phyloP scores from a whole-genome alignment of 2,113 vertebrate species.

The Ginglymostoma cirratum region DNA sequence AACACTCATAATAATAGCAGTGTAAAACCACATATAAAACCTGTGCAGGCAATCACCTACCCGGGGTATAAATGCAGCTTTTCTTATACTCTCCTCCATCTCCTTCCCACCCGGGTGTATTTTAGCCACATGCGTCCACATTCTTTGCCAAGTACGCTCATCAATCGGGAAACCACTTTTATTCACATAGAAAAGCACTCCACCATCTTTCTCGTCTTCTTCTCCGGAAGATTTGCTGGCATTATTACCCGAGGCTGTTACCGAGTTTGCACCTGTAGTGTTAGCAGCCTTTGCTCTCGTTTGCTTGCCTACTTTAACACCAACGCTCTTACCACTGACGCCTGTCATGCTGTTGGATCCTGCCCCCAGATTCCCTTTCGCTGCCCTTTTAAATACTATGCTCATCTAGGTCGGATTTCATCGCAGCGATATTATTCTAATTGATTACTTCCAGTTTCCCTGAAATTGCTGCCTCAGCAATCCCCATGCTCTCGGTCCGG shows the following conservation, averaged over 20 bases:
- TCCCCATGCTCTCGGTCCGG: neutral
- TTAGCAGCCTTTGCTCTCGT: constrained; percentile 62
- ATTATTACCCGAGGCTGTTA: constrained; percentile 55
- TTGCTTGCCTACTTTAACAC: constrained; percentile 53
- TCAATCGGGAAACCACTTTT: constrained; percentile 88
- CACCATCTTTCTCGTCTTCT: constrained; percentile 79
- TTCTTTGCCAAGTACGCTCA: constrained; percentile 81
- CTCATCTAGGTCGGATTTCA: neutral
- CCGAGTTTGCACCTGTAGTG: constrained; percentile 47
- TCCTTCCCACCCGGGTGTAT: constrained; percentile 85
- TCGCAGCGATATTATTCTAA: neutral
- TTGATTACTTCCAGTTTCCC: neutral
- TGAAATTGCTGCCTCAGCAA: neutral
- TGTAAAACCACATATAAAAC: neutral
- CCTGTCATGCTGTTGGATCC: constrained; percentile 66
- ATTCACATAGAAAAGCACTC: constrained; percentile 83
- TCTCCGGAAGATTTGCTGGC: constrained; percentile 62
- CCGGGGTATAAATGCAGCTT: constrained; percentile 72
- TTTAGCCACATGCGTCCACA: constrained; percentile 84
- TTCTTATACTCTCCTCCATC: constrained; percentile 78
- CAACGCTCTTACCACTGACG: constrained; percentile 51
- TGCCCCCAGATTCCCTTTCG: neutral
- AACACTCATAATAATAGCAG: neutral
- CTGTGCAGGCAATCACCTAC: constrained; percentile 56
- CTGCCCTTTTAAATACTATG: neutral